phyloP scores from a whole-genome alignment of 2,113 vertebrate species.

The Eulemur rufifrons region DNA sequence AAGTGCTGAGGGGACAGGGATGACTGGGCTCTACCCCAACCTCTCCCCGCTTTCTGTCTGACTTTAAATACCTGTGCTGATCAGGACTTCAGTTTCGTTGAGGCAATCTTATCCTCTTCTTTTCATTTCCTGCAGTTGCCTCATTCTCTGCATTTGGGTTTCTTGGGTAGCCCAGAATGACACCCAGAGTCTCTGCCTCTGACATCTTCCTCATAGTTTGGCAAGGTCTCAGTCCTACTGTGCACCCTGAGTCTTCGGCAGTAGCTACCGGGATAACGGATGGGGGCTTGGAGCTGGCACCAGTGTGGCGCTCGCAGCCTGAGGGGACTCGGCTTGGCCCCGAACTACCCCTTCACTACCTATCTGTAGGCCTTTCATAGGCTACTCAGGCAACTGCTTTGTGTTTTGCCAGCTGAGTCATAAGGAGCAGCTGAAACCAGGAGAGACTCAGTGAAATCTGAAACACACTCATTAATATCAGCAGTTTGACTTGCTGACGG shows the following conservation, averaged over 20 bases:
- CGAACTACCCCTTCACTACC: slow-evolving; percentile 41
- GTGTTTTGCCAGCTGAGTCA: slow-evolving; percentile 75
- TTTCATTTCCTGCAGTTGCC: not conserved
- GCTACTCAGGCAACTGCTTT: slow-evolving; percentile 58
- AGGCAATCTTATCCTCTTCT: not conserved
- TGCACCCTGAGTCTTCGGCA: not conserved
- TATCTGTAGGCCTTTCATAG: slow-evolving; percentile 58
- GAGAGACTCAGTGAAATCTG: slow-evolving; percentile 81
- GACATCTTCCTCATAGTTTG: not conserved
- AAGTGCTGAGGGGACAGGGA: not conserved
- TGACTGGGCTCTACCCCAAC: not conserved
- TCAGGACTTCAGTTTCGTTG: not conserved
- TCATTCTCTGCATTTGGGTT: not conserved
- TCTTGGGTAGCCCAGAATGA: not conserved
- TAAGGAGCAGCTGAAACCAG: slow-evolving; percentile 75
- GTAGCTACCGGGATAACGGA: not conserved
- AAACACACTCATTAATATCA: slow-evolving; percentile 79
- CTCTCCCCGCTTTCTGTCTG: not conserved
- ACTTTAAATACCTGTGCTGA: not conserved
- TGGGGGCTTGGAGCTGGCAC: not conserved
- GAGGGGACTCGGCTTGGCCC: not conserved
- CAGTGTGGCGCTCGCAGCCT: not conserved
- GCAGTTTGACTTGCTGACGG: slow-evolving; percentile 80
- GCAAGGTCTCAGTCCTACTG: not conserved
- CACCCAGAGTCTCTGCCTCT: not conserved